phyloP scores from a whole-genome alignment of 2,888 invertebrate species.

The Thumatha senex region DNA sequence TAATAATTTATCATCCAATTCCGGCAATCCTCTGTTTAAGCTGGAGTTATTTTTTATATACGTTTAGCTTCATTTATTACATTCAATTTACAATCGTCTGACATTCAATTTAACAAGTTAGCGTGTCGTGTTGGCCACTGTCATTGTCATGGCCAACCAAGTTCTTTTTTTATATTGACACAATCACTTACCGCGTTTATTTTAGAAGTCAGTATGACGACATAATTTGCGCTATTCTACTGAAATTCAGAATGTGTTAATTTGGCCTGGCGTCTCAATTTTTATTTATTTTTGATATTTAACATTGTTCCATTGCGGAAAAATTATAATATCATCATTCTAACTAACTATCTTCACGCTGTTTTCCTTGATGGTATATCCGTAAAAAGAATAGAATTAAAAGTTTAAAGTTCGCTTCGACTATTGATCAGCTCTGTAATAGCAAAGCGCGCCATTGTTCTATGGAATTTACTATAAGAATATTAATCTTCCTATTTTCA shows the following conservation, averaged over 20 bases:
- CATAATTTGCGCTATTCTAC: conserved; percentile 17
- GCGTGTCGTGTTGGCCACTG: conserved; percentile 29
- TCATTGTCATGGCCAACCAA: conserved; percentile 59
- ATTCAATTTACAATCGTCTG: conserved; percentile 31
- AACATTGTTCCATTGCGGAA: neutral
- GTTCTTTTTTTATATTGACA: conserved; percentile 30
- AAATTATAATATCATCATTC: neutral
- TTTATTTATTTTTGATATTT: neutral
- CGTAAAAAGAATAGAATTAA: too few species aligned
- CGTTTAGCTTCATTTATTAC: conserved; percentile 17
- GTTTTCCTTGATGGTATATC: too few species aligned
- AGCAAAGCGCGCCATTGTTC: too few species aligned
- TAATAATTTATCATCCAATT: neutral
- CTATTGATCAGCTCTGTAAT: too few species aligned
- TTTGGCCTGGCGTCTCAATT: conserved; percentile 11
- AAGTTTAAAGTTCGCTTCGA: too few species aligned
- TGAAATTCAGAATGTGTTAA: conserved; percentile 28
- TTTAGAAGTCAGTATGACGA: conserved; percentile 10
- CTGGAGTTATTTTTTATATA: neutral
- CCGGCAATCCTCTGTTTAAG: neutral
- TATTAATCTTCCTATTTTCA: too few species aligned
- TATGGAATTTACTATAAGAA: too few species aligned
- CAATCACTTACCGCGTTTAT: conserved; percentile 21
- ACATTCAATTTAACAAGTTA: conserved; percentile 45
- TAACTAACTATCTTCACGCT: too few species aligned